phyloP scores from a whole-genome alignment of 2,888 invertebrate genomes.

The Drosophila barbarae region DNA sequence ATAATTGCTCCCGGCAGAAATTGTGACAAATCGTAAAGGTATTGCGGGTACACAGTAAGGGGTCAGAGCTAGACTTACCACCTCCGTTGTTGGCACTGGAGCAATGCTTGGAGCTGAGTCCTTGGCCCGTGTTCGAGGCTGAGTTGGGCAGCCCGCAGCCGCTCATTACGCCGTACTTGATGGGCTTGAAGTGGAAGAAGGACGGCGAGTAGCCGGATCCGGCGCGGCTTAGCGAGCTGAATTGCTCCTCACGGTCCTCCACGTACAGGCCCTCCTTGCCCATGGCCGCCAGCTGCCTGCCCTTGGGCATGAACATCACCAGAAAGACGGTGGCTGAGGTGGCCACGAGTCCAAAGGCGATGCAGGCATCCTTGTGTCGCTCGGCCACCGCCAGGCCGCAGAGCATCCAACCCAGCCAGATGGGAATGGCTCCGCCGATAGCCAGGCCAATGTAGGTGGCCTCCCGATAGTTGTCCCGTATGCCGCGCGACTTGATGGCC shows the following conservation, averaged over 20 bases:
- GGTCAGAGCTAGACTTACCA: constrained; percentile 63
- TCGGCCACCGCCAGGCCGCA: constrained; percentile 90
- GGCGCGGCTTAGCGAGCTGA: constrained; percentile 88
- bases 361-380: constrained; percentile 90
- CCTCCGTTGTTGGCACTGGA: constrained; percentile 77
- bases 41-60: not conserved
- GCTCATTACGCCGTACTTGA: constrained; percentile 87
- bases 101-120: constrained; percentile 81
- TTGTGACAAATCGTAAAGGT: constrained; percentile 41
- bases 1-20: constrained; percentile 27
- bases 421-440: constrained; percentile 90
- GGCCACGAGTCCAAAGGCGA: constrained; percentile 92
- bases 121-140: constrained; percentile 78
- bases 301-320: constrained; percentile 96
- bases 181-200: constrained; percentile 95
- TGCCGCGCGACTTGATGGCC: constrained; percentile 91
- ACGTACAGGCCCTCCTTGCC: constrained; percentile 92
- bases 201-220: constrained; percentile 94
- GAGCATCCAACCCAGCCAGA: constrained; percentile 92
- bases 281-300: constrained; percentile 93
- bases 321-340: constrained; percentile 92
- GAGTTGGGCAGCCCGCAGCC: constrained; percentile 80
- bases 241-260: constrained; percentile 90
- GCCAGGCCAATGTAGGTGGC: constrained; percentile 95
- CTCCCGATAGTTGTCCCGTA: constrained; percentile 95